Evolutionary conservation across 2,113 vertebrate species (phyloP).

Genomic region (Crocuta crocuta): DNA sequence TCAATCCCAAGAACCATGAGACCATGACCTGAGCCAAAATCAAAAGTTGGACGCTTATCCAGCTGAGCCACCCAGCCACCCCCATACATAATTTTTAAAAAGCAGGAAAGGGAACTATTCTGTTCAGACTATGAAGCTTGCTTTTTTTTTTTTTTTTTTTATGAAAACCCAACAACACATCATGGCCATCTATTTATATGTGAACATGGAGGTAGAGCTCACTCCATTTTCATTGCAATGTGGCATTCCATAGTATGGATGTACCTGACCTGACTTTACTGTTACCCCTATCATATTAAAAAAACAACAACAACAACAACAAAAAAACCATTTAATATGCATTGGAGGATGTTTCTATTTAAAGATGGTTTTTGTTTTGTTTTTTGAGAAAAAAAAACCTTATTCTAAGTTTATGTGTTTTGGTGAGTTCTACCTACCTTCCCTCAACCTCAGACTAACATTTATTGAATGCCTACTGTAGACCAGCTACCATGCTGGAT

Average conservation of each 20-base stretch:
- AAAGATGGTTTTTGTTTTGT: not conserved
- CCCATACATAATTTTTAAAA: conserved; percentile 5
- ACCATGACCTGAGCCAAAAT: too few relatives aligned
- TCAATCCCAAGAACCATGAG: too few relatives aligned
- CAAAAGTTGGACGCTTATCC: too few relatives aligned
- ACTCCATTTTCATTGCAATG: not conserved
- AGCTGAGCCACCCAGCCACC: too few relatives aligned
- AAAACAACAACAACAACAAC: too few relatives aligned
- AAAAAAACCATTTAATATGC: not conserved
- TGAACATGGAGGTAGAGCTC: not conserved
- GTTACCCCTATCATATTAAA: not conserved
- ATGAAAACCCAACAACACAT: not conserved
- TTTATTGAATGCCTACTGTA: not conserved
- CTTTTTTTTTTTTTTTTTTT: not conserved
- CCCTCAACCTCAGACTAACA: not conserved
- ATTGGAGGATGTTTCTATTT: not conserved
- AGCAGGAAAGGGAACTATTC: not conserved
- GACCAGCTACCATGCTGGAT: not conserved
- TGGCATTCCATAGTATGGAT: not conserved
- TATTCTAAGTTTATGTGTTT: not conserved
- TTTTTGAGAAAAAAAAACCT: not conserved
- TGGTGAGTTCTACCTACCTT: not conserved
- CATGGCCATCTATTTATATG: not conserved
- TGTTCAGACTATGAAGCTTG: conserved; percentile 31
- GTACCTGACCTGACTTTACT: not conserved